Evolutionary conservation across 2,888 invertebrate species (phyloP), one percentile per base, ranked within the genome.

Genomic region (Chironomus riparius): DNA sequence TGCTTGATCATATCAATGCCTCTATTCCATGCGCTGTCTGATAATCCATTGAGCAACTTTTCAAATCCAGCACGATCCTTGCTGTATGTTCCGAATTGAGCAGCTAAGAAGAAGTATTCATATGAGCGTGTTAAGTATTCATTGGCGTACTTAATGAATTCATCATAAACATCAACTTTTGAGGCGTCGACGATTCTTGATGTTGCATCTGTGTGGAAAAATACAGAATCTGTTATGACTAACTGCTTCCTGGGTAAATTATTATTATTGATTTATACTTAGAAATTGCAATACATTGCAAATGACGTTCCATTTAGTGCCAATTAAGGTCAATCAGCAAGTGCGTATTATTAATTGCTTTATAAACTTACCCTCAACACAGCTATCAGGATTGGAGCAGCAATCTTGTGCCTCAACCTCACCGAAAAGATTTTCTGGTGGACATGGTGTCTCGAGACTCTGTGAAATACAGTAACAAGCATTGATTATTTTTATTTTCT

Each of bases 1-100:
- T 91, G 91, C 81, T 94, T 91, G 79, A 93, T 91, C n/a, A 93
- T 80, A 10, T 90, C 88, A 79, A 93, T 89, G 47, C 88, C 87
- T 80, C 91, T 88, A 15, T 88, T 87, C 90, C 93, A 94, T 4
- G 90, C 86, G 12, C 88, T 85, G 79, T 94, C 93, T 0, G 93
- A 91, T 10, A 92, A 83, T 77, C 88, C 88, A 79, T 88, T 87
- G 85, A 91, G 93, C 10, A 93, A 83, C 80, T 90, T 90, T 79
- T 88, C 87, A 83, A 94, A 93, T 3, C 94, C 94, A 22, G 86
- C 87, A 47, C 94, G 87, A 83, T 92, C 91, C 38, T 89, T 89
- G 81, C 90, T 88, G 82, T 90, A 93, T 80, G 91, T 92, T 80
- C 90, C 90, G 83, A 91, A 94, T 82, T 91, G 89, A 0, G 92